Evolutionary conservation across 2,113 vertebrate species (phyloP), one percentile per base, ranked within the genome.

Genomic region (Actinemys pallida): DNA sequence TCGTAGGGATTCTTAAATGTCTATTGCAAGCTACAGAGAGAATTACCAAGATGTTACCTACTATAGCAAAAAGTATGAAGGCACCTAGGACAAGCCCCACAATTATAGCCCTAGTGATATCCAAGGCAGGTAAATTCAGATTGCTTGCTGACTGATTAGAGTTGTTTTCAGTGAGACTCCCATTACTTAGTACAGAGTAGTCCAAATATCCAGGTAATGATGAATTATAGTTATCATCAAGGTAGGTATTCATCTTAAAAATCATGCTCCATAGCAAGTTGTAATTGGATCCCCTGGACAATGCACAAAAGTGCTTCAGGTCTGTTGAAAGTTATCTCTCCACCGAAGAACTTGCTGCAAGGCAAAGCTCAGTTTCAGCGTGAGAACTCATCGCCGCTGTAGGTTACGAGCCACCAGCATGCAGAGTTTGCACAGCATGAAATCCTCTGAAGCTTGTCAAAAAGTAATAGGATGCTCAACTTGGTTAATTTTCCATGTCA

Each of bases 41-140:
- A 96, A 99, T 99, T 54, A 99, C 99, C 54, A 99, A 95, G 96
- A 99, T 99, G 97, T 99, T 99, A 57, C 99, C 99, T 93, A 99
- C 98, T 94, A 99, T 99, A 88, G 99, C 99, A 69, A 99, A 99
- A 81, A 99, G 98, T 97, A 99, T 99, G 97, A 99, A 99, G 96
- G 99, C 98, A 78, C 99, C 99, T 92, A 99, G 98, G 65, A 99
- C 98, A 97, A 99, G 94, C 85, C 98, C 99, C 96, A 99, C 98
- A 31, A 98, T 96, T 97, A 99, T 97, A 9, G 99, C 99, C 93
- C 99, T 98, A 91, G 96, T 98, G 94, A 99, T 95, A 97, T 98
- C 99, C 98, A 99, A 96, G 81, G 98, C 95, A 93, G 97, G 95
- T 95, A 93, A 97, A 59, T 98, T 98, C 94, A 96, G 93, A 93